Evolutionary conservation across 2,888 invertebrate species (phyloP), one percentile per base, ranked within the genome.

Genomic region (Pyralis farinalis): DNA sequence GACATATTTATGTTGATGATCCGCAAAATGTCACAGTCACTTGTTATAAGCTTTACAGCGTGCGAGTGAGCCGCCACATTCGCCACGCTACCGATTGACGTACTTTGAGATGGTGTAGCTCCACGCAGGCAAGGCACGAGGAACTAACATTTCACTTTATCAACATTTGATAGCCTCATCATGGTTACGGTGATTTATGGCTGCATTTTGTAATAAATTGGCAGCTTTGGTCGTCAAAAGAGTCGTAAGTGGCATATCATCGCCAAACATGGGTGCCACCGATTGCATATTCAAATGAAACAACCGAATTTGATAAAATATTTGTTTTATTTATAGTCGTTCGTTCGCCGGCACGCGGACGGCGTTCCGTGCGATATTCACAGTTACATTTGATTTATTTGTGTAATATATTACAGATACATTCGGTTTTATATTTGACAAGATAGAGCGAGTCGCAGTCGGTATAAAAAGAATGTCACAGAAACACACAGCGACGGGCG

Each of bases 381-480:
- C 31, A 31, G 31, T 31, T 31, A 12, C 12, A 11, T 31, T 29
- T 29, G 31, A 12, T 31, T 31, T 7, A 12, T 12, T 31, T 31
- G 7, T 4, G 4, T 43, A 44, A 45, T 48, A 48, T 48, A 25
- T 45, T 48, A 48, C 5, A n/a, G 7, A 4, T 11, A 9, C n/a
- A 29, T n/a, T 29, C 1, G 11, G 9, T 7, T 31, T 12, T 7
- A 12, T 11, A 31, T 31, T 11, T 11, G 12, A 10, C 12, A 29
- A 31, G 7, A 3, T 8, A 1, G 12, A 5, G 11, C 12, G 12
- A 1, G 11, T 31, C 31, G 31, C 31, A 12, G 31, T 12, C 11
- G 31, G 12, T 44, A 48, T 16, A 41, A 50, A 46, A 55, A 47
- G 52, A 51, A 52, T 52, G 53, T 53, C 51, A 51, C 58, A 49